These are phyloP conservation scores for Heliconius eleuchia DNA, from an alignment of 1,140 invertebrate species.

Conservation along the genomic window DNA sequence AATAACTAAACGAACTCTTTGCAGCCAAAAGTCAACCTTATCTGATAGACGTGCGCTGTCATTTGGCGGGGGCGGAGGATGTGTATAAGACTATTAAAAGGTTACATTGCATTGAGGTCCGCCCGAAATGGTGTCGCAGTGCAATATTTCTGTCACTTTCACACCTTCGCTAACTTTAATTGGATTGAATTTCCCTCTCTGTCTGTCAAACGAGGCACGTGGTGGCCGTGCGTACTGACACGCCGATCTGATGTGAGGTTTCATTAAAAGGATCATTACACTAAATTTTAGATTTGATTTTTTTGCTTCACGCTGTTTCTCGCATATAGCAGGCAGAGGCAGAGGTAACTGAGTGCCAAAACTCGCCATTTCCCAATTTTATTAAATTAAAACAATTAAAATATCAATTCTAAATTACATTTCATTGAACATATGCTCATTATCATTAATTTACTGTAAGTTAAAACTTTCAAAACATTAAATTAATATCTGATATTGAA, in stretches of 20 bases:
- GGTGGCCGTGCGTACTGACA: slow-evolving; percentile 28
- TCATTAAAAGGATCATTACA: slow-evolving; percentile 19
- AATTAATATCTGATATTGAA: too few relatives aligned
- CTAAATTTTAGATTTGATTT: background rate
- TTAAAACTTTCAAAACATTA: too few relatives aligned
- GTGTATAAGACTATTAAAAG: slow-evolving; percentile 39
- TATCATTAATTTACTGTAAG: too few relatives aligned
- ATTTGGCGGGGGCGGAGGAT: background rate
- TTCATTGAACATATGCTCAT: too few relatives aligned
- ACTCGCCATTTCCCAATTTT: too few relatives aligned
- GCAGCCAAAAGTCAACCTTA: slow-evolving; percentile 39
- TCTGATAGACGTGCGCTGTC: slow-evolving; percentile 4
- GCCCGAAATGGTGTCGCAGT: slow-evolving; percentile 68
- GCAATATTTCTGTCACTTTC: slow-evolving; percentile 51
- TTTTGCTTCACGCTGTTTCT: too few relatives aligned
- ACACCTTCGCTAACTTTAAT: slow-evolving; percentile 6
- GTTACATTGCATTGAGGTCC: slow-evolving; percentile 46
- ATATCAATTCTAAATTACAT: too few relatives aligned
- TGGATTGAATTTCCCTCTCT: slow-evolving; percentile 23
- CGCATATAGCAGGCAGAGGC: too few relatives aligned
- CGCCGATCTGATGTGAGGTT: slow-evolving; percentile 17
- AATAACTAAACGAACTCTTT: slow-evolving; percentile 48
- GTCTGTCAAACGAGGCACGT: slow-evolving; percentile 41
- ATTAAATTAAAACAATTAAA: too few relatives aligned
- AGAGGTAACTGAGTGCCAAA: too few relatives aligned